phyloP scores from a whole-genome alignment of 2,113 vertebrate genomes.

The Xenopus tropicalis region UCB_Xtro_10.0 CM004443.2:94885501-94886000 shows the following conservation, averaged over 20 bases:
- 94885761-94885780: too few species aligned
- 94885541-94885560: conserved; percentile 91
- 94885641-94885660: too few species aligned
- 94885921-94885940: conserved; percentile 95
- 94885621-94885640: neutral
- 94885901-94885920: conserved; percentile 90
- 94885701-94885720: too few species aligned
- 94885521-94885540: conserved; percentile 93
- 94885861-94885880: too few species aligned
- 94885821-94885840: too few species aligned
- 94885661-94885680: too few species aligned
- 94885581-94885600: neutral
- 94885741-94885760: too few species aligned
- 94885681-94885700: too few species aligned
- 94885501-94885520: conserved; percentile 90
- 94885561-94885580: conserved; percentile 95
- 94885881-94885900: conserved; percentile 62
- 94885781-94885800: too few species aligned
- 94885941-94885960: conserved; percentile 73
- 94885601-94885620: neutral
- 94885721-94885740: too few species aligned
- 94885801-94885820: too few species aligned
- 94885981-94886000: conserved; percentile 87
- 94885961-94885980: conserved; percentile 82
- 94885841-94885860: too few species aligned